A percentile compares a stretch with the other conserved stretches of the same genome.
Evolutionary conservation across 2,797 vertebrate species (phyloP).

Genomic region (Podargus strigoides): DNA sequence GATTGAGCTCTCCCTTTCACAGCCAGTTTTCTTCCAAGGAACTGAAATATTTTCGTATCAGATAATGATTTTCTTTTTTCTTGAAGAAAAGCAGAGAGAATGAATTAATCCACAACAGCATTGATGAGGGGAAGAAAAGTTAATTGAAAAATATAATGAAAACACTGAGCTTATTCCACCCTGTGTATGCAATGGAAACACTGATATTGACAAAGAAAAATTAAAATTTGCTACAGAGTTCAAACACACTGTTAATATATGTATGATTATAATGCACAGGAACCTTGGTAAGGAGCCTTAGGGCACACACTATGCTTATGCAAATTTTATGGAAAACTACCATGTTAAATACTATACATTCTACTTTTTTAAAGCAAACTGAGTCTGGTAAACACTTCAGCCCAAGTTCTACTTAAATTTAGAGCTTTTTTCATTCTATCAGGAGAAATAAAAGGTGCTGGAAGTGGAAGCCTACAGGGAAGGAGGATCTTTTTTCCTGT

Average conservation of each 20-base stretch:
- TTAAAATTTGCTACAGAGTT: neutral
- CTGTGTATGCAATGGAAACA: neutral
- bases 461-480: neutral
- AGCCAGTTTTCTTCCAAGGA: neutral
- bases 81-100: neutral
- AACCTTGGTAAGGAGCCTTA: neutral
- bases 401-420: neutral
- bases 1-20: neutral
- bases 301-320: neutral
- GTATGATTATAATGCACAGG: neutral
- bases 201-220: conserved; percentile 13
- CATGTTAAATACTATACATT: neutral
- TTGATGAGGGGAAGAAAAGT: neutral
- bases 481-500: neutral
- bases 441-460: neutral
- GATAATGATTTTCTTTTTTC: neutral
- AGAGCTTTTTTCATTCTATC: neutral
- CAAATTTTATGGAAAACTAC: neutral
- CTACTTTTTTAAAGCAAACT: neutral
- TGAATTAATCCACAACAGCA: neutral
- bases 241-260: neutral
- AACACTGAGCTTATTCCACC: neutral
- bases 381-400: neutral
- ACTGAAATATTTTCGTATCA: neutral
- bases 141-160: conserved; percentile 21